Percentiles rank a stretch among this genome's conserved stretches.
phyloP scores from a whole-genome alignment of 2,113 vertebrate species.

The Glaucidium brasilianum region DNA sequence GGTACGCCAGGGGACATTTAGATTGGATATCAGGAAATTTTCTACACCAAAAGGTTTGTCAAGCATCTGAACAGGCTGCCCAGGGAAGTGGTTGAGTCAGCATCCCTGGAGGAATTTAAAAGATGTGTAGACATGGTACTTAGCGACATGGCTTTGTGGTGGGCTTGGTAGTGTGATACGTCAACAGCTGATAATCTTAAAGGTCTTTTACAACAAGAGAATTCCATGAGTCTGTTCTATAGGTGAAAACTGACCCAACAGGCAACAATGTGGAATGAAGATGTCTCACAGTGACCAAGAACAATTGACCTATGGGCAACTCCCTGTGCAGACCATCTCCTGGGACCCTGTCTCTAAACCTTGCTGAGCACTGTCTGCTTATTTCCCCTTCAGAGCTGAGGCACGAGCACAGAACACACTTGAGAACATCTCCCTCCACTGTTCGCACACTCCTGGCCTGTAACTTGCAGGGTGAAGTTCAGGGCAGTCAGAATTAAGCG shows the following conservation, averaged over 20 bases:
- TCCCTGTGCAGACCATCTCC: background rate
- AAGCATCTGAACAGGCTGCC: background rate
- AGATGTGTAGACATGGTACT: accelerated
- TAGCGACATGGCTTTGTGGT: background rate
- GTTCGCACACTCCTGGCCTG: background rate
- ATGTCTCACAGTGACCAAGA: background rate
- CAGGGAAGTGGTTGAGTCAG: background rate
- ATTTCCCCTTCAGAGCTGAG: background rate
- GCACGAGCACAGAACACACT: background rate
- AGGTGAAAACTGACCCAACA: background rate
- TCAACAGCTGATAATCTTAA: accelerated
- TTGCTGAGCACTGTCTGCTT: background rate
- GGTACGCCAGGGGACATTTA: background rate
- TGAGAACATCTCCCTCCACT: background rate
- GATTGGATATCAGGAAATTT: background rate
- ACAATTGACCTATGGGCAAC: background rate
- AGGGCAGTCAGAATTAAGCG: background rate
- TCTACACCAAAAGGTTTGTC: background rate
- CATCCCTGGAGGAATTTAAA: background rate
- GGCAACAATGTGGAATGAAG: background rate
- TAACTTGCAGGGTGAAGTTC: background rate
- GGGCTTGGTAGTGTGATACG: background rate
- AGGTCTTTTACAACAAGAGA: background rate
- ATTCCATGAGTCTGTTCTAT: background rate
- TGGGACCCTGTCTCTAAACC: background rate